Conservation (phyloP, 92 coral and sea anemone genomes). For the Palythoa heliodiscus region DNA sequence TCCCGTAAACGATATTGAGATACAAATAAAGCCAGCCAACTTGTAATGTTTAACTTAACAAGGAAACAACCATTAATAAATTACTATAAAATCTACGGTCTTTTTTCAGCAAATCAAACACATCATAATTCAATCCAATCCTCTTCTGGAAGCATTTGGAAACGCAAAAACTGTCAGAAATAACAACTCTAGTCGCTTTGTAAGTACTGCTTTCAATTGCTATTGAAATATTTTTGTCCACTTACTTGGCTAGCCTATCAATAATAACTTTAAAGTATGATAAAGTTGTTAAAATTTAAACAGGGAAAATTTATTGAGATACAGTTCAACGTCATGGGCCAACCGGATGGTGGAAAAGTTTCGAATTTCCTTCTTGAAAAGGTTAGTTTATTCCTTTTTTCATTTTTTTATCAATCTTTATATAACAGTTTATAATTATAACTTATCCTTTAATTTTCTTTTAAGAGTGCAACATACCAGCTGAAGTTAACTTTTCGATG, state of each 20-base stretch:
- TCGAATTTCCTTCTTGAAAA: conserved; percentile 93
- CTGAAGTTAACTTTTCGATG: too few species aligned
- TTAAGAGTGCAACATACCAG: too few species aligned
- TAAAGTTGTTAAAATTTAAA: background rate
- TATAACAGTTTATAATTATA: too few species aligned
- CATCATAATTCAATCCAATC: conserved; percentile 90
- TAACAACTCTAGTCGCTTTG: conserved; percentile 96
- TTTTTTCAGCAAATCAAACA: conserved; percentile 76
- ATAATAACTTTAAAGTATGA: background rate
- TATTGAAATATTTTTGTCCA: background rate
- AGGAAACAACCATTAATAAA: background rate
- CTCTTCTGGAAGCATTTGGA: conserved; percentile 93
- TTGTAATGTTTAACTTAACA: background rate
- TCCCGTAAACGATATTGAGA: too few species aligned
- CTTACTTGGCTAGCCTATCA: background rate
- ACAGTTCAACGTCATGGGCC: conserved; percentile 76
- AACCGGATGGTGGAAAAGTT: conserved; percentile 95
- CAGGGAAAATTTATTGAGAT: conserved; percentile 94
- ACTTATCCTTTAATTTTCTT: too few species aligned
- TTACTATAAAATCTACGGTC: background rate
- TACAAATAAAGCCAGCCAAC: too few species aligned
- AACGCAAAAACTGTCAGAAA: conserved; percentile 95
- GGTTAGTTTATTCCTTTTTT: conserved; percentile 9
- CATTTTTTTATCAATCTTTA: too few species aligned
- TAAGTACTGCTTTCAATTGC: conserved; percentile 43